phyloP scores from a whole-genome alignment of 1,140 invertebrate species.

The Hycleus phaleratus region DNA sequence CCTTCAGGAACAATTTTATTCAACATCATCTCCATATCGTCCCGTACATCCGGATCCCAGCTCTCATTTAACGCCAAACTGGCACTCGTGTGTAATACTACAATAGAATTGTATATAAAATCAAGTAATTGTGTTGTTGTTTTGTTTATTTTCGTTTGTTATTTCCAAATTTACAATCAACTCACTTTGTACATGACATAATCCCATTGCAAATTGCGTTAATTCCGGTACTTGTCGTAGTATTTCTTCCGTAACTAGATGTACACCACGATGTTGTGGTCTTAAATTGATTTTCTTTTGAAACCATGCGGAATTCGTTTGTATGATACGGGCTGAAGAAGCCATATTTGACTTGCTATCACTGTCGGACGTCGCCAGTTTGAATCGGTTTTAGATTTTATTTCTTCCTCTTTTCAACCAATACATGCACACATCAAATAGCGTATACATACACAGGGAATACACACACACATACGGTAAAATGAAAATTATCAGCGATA shows the following conservation, averaged over 20 bases:
- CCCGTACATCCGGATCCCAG: constrained; percentile 94
- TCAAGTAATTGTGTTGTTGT: neutral
- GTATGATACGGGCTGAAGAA: constrained; percentile 77
- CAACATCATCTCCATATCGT: constrained; percentile 98
- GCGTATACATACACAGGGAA: constrained; percentile 24
- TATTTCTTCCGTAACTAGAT: constrained; percentile 92
- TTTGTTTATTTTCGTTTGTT: neutral
- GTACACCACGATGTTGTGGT: constrained; percentile 88
- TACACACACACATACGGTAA: neutral
- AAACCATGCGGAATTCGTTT: constrained; percentile 92
- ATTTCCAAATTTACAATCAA: constrained; percentile 25
- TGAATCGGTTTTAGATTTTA: constrained; percentile 34
- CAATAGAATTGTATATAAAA: constrained; percentile 6
- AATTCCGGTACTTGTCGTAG: constrained; percentile 87
- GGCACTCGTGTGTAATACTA: constrained; percentile 95
- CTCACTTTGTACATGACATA: constrained; percentile 95
- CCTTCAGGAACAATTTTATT: constrained; percentile 97
- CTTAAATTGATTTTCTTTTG: constrained; percentile 92
- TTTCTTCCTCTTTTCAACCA: constrained; percentile 33
- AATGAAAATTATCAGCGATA: too few relatives aligned
- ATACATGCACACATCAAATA: constrained; percentile 29
- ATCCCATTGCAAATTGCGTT: constrained; percentile 83
- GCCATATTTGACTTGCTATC: constrained; percentile 62
- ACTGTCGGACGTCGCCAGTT: constrained; percentile 40
- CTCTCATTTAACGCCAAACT: constrained; percentile 95